Conservation (phyloP, 2,888 invertebrate genomes). For the Drosophila neutralis region DNA sequence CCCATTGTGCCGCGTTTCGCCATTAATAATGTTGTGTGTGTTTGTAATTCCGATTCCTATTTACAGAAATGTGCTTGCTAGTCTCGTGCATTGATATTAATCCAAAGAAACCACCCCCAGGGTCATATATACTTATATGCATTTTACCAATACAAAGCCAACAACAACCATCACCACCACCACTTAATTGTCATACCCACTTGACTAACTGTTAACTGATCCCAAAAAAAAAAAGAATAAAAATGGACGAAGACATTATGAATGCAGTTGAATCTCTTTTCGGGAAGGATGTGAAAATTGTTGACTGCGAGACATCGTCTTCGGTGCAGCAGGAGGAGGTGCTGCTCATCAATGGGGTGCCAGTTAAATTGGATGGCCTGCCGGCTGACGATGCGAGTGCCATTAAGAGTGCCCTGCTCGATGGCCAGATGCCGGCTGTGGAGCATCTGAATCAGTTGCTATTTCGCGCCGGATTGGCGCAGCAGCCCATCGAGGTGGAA, state of each 20-base stretch:
- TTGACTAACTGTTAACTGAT: conserved; percentile 61
- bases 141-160: conserved; percentile 61
- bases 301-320: conserved; percentile 91
- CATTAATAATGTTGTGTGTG: conserved; percentile 22
- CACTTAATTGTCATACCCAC: conserved; percentile 45
- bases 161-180: conserved; percentile 79
- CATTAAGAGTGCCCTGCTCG: conserved; percentile 89
- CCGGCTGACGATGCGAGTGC: conserved; percentile 89
- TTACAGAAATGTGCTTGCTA: conserved; percentile 72
- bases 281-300: conserved; percentile 89
- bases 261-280: conserved; percentile 91
- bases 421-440: conserved; percentile 89
- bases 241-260: conserved; percentile 90
- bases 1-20: conserved; percentile 34
- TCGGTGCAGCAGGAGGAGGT: conserved; percentile 90
- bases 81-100: conserved; percentile 69
- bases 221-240: conserved; percentile 8
- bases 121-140: conserved; percentile 64
- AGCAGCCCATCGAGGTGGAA: conserved; percentile 89
- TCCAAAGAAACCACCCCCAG: conserved; percentile 73
- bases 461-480: conserved; percentile 88
- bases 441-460: conserved; percentile 89
- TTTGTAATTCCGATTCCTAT: conserved; percentile 44
- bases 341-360: conserved; percentile 89
- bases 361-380: conserved; percentile 88